Evolutionary conservation across 2,797 vertebrate species (phyloP).

Genomic region (Pteropus rufus): DNA sequence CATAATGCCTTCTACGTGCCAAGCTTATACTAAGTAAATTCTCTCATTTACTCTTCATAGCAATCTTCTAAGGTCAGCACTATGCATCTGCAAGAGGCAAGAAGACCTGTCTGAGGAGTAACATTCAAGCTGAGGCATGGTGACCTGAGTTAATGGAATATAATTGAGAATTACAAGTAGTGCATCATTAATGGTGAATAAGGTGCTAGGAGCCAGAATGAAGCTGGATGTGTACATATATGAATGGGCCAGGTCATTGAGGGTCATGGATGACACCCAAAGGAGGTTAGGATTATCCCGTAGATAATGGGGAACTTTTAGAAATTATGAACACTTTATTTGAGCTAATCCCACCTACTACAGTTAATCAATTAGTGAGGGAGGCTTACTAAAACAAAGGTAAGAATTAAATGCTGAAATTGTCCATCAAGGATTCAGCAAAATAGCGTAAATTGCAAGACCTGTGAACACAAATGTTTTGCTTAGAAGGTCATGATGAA

Average conservation of each 20-base stretch:
- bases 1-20: background rate
- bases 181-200: background rate
- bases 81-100: background rate
- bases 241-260: background rate
- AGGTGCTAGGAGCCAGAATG: background rate
- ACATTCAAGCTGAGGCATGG: background rate
- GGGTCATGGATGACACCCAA: background rate
- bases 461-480: slow-evolving; percentile 1
- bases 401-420: background rate
- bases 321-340: background rate
- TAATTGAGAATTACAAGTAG: background rate
- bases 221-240: background rate
- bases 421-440: background rate
- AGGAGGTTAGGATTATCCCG: background rate
- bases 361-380: background rate
- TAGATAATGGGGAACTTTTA: background rate
- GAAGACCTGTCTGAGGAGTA: background rate
- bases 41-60: background rate
- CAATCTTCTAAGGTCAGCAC: background rate
- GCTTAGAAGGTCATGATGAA: slow-evolving; percentile 33
- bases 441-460: background rate
- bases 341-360: background rate
- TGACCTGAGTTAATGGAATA: background rate
- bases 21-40: background rate
- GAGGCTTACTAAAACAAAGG: background rate